A percentile compares a stretch with the other conserved stretches of the same genome.
Evolutionary conservation across 2,888 invertebrate genomes (phyloP).

Genomic region (Drosophila austrosaltans): DNA sequence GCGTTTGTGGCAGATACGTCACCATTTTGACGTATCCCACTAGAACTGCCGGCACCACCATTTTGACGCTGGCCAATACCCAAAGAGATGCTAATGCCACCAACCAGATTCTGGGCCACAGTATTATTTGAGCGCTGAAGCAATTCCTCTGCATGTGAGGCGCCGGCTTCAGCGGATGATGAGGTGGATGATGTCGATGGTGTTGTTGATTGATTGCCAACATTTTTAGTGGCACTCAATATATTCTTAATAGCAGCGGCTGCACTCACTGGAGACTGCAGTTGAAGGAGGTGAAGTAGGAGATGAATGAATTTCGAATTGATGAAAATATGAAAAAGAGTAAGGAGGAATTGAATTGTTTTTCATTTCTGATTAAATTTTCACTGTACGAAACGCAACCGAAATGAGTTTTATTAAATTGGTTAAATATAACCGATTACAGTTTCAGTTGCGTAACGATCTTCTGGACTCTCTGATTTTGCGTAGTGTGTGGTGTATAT

Average conservation of each 20-base stretch:
- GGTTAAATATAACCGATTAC: neutral
- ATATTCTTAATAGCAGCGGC: slow-evolving; percentile 81
- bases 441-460: slow-evolving; percentile 30
- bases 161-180: slow-evolving; percentile 2
- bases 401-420: neutral
- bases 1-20: slow-evolving; percentile 7
- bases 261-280: slow-evolving; percentile 80
- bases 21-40: slow-evolving; percentile 19
- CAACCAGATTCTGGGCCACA: slow-evolving; percentile 77
- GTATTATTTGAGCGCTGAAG: slow-evolving; percentile 40
- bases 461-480: slow-evolving; percentile 24
- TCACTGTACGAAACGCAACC: neutral
- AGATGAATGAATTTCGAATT: slow-evolving; percentile 1
- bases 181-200: slow-evolving; percentile 29
- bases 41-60: slow-evolving; percentile 32
- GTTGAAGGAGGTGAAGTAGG: slow-evolving; percentile 8
- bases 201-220: slow-evolving; percentile 56
- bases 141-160: slow-evolving; percentile 33
- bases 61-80: slow-evolving; percentile 70
- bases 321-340: slow-evolving; percentile 5
- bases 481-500: slow-evolving; percentile 5
- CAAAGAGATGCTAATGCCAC: slow-evolving; percentile 79
- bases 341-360: slow-evolving; percentile 62
- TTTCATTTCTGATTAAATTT: slow-evolving; percentile 47
- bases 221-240: slow-evolving; percentile 81